phyloP scores from a whole-genome alignment of 2,113 vertebrate genomes.

The Procavia capensis region DNA sequence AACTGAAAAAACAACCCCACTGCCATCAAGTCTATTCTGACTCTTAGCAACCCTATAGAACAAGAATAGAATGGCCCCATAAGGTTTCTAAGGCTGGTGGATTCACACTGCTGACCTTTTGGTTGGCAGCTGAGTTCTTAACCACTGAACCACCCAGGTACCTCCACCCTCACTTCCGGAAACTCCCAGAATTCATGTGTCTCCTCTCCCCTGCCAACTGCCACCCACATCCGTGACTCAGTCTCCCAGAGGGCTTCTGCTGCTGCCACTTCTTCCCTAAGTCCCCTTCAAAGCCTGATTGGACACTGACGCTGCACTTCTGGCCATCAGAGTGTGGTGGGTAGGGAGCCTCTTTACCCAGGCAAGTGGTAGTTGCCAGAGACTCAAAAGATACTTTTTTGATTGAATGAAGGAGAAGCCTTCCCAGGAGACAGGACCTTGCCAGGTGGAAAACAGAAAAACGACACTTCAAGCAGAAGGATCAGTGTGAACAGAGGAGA shows the following conservation, averaged over 20 bases:
- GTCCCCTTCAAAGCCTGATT: neutral
- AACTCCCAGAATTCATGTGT: constrained; percentile 29
- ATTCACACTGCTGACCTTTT: no score
- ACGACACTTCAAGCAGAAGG: neutral
- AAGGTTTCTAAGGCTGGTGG: no score
- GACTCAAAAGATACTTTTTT: constrained; percentile 21
- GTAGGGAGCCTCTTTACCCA: neutral
- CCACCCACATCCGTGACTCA: neutral
- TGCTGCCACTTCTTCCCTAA: neutral
- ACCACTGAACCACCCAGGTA: neutral
- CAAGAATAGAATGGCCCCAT: no score
- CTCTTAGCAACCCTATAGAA: no score
- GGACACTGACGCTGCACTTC: neutral
- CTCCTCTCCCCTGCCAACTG: neutral
- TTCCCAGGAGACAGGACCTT: neutral
- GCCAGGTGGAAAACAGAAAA: neutral
- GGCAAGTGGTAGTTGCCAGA: neutral
- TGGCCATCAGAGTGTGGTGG: neutral
- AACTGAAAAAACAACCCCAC: no score
- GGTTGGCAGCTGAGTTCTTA: no score
- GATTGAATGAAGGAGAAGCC: neutral
- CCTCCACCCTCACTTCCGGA: neutral
- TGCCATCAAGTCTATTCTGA: no score
- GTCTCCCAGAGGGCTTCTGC: neutral
- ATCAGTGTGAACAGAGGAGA: neutral